A percentile compares a stretch with the other conserved stretches of the same genome.
These are phyloP conservation scores for Limenitis camilla DNA, from an alignment of 2,888 invertebrate species.

Conservation along the genomic window DNA sequence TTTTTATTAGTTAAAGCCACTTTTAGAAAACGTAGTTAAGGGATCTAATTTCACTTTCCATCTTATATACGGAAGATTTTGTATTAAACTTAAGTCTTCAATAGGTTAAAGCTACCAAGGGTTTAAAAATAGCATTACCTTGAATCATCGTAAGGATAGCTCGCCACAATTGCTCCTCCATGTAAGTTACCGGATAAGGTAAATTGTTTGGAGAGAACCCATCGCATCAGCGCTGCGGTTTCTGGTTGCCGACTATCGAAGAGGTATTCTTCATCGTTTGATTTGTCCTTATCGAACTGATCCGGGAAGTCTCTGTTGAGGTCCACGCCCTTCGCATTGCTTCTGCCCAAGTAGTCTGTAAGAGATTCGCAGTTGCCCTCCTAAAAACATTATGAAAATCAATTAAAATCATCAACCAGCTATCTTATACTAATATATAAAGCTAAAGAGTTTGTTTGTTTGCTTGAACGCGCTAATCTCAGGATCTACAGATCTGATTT, in stretches of 20 bases:
- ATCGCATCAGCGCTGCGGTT: conserved; percentile 89
- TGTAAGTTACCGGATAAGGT: conserved; percentile 95
- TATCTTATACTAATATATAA: no score
- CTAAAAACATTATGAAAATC: conserved; percentile 39
- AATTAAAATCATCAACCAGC: no score
- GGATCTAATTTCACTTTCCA: background rate
- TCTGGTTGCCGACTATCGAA: conserved; percentile 84
- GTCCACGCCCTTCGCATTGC: conserved; percentile 87
- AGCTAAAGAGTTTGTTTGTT: no score
- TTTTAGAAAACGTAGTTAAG: no score
- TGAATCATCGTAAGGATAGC: conserved; percentile 96
- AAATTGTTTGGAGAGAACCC: conserved; percentile 91
- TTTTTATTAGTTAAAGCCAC: no score
- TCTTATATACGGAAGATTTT: background rate
- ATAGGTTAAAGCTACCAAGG: background rate
- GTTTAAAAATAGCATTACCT: conserved; percentile 57
- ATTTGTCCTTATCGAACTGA: conserved; percentile 77
- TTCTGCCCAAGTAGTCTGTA: conserved; percentile 79
- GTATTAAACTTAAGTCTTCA: no score
- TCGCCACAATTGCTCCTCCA: conserved; percentile 97
- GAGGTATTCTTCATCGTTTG: conserved; percentile 60
- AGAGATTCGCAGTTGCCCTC: conserved; percentile 87
- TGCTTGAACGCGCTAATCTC: no score
- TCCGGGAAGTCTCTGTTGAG: conserved; percentile 95
- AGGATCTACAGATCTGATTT: no score